Evolutionary conservation across 1,140 invertebrate genomes (phyloP).

Genomic region (Thalassaphorura encarpata): DNA sequence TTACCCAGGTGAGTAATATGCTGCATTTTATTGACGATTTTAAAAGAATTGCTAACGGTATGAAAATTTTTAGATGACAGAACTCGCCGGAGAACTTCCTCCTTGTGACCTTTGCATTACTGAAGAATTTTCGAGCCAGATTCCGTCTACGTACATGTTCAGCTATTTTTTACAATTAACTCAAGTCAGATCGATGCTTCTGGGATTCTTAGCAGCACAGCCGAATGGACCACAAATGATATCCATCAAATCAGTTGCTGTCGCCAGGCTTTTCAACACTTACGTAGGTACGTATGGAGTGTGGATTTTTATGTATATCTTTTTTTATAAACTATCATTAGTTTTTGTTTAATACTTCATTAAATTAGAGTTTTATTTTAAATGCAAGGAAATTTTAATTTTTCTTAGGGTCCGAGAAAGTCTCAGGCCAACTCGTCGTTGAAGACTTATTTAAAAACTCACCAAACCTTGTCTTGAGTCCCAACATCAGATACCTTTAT

Average conservation of each 20-base stretch:
- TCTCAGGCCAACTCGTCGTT: slow-evolving; percentile 24
- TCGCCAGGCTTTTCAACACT: slow-evolving; percentile 23
- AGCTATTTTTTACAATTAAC: slow-evolving; percentile 16
- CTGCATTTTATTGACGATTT: background rate
- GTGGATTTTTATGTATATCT: background rate
- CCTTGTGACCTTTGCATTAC: slow-evolving; percentile 12
- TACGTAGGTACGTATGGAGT: slow-evolving; percentile 17
- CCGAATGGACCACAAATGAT: slow-evolving; percentile 9
- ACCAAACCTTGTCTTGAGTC: background rate
- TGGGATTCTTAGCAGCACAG: slow-evolving; percentile 10
- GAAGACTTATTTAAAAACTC: slow-evolving; percentile 9
- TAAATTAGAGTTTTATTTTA: too few relatives aligned
- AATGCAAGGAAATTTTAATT: background rate
- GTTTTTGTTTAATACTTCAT: too few relatives aligned
- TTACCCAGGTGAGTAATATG: slow-evolving; percentile 13
- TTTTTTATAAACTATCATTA: too few relatives aligned
- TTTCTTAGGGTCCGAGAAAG: slow-evolving; percentile 22
- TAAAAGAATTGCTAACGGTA: background rate
- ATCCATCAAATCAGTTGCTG: slow-evolving; percentile 18
- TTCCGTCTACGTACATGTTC: slow-evolving; percentile 2
- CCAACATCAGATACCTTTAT: background rate
- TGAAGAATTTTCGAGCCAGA: slow-evolving; percentile 12
- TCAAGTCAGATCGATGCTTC: slow-evolving; percentile 16
- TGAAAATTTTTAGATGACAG: background rate
- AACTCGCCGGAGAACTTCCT: slow-evolving; percentile 7